These are phyloP conservation scores for Himalopsyche kuldschensis DNA, from an alignment of 2,888 invertebrate genomes.

Conservation along the genomic window DNA sequence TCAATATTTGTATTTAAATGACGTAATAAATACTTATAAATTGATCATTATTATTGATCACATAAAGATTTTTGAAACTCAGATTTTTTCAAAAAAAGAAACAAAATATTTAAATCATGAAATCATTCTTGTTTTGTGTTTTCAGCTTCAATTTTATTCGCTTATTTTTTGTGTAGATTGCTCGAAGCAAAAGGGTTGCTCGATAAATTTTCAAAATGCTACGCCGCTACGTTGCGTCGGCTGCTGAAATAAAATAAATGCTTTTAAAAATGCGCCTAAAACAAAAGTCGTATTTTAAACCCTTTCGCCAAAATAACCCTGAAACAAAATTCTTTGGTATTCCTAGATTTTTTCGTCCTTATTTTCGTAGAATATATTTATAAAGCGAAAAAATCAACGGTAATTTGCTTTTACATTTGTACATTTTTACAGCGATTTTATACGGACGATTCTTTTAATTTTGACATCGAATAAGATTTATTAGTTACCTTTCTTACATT, in stretches of 20 bases:
- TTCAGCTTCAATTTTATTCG: background rate
- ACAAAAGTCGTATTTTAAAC: slow-evolving; percentile 34
- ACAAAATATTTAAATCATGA: no score
- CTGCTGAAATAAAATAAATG: slow-evolving; percentile 22
- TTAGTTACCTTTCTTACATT: no score
- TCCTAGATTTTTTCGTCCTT: background rate
- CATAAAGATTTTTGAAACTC: no score
- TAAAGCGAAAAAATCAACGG: background rate
- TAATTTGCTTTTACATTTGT: background rate
- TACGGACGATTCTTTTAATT: background rate
- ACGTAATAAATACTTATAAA: no score
- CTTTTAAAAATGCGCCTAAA: slow-evolving; percentile 31
- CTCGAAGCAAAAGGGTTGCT: slow-evolving; percentile 7
- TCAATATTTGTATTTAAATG: no score
- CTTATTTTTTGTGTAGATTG: slow-evolving; percentile 14
- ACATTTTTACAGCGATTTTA: background rate
- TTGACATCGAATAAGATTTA: no score
- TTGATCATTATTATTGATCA: no score
- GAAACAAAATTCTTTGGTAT: background rate
- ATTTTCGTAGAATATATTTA: background rate
- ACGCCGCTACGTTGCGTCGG: background rate
- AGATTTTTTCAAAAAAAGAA: no score
- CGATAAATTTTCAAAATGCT: slow-evolving; percentile 17
- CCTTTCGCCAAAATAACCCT: slow-evolving; percentile 23
- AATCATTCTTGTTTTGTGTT: background rate